Evolutionary conservation across 2,888 invertebrate genomes (phyloP), one percentile per base, ranked within the genome.

Genomic region (Hydriomena furcata): DNA sequence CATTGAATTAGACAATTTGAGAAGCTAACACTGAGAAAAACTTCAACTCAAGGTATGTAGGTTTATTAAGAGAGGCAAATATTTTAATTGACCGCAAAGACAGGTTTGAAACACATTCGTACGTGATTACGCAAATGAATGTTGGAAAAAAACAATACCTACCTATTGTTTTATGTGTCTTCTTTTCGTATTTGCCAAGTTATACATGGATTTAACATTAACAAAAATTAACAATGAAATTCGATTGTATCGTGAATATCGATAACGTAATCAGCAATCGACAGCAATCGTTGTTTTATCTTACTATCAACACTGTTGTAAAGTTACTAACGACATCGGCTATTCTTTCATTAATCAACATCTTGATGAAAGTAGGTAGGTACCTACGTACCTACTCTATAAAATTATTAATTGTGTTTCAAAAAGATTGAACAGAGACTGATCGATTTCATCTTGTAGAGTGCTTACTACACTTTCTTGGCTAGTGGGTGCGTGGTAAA

Each of bases 61-160:
- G 43, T 46, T 42, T 42, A 41, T 46, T 11, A 51, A 36, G 44
- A 47, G 43, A 51, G 54, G 49, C 53, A 48, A 50, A 57, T 54
- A 61, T 61, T 61, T 61, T 61, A 61, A 61, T 61, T 59, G 55
- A 54, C 53, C 59, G 37, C 59, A 47, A 61, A 59, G 53, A 61
- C 59, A 61, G 61, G 61, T 61, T 61, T 59, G 50, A 45, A 54
- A 58, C 52, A 48, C 40, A 56, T 53, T 46, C 52, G 47, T 41
- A 31, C 13, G 53, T 57, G 49, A 53, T 58, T 55, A 55, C 53
- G 58, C 50, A 48, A 43, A 47, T 43, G 35, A 45, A 41, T 36
- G 46, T 46, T 52, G 31, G 40, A 50, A 44, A 30, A 40, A 50
- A 41, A 45, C 31, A 25, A n/a, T 10, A 37, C 44, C 36, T 42